Evolutionary conservation across 2,888 invertebrate genomes (phyloP), one percentile per base, ranked within the genome.

Genomic region (Osmoderma eremita): DNA sequence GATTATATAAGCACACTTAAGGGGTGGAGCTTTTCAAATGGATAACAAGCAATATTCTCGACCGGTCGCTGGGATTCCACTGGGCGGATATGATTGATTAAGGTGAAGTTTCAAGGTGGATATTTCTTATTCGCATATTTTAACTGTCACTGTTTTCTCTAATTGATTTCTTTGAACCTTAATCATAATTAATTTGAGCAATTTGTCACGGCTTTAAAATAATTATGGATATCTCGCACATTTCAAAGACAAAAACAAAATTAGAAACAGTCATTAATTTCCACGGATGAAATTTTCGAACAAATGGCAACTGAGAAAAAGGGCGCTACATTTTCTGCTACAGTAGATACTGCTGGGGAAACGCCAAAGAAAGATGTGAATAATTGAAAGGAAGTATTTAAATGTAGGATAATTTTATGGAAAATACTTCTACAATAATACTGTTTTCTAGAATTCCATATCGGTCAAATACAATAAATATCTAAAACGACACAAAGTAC

Each of bases 131-230:
- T 69, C 56, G 67, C 71, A 73, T 72, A 73, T 72, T 73, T 73
- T 72, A 72, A 58, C 68, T 70, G 70, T 72, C 69, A 68, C 64
- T 65, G 67, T 69, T 70, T 72, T 70, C 71, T 67, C 68, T 72
- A 72, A 72, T 70, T 72, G 73, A 71, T 73, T 73, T 71, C 71
- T 73, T 69, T 70, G 71, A 67, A 65, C 67, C 68, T 66, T 74
- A 74, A 74, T 74, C 73, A 71, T 74, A 73, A 74, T 74, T 73
- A 74, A 74, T 74, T 72, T 70, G 67, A 68, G 71, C 69, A 71
- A 74, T 74, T 74, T 73, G 71, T 74, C 72, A 69, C 24, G 30
- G 58, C 22, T 30, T 58, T 70, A 65, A 69, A 69, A 71, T 70
- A 73, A 73, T 73, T 73, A 70, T 66, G 69, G 69, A 70, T 70